phyloP scores from a whole-genome alignment of 2,113 vertebrate species.

The Glaucomys volans region DNA sequence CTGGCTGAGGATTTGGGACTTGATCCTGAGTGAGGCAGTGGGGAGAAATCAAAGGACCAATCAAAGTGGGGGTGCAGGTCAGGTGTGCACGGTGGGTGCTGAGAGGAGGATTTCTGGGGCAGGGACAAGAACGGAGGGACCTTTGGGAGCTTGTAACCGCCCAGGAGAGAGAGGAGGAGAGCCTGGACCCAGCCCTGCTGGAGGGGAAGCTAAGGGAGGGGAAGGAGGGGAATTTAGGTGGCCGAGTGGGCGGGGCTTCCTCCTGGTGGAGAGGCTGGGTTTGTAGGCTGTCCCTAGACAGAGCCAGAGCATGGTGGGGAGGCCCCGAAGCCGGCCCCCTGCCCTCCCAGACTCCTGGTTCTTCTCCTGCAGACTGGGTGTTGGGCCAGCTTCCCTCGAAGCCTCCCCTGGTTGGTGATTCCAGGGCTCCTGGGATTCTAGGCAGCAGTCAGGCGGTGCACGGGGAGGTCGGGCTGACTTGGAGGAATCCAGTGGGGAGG shows the following conservation, averaged over 20 bases:
- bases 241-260: neutral
- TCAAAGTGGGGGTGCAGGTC: neutral
- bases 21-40: neutral
- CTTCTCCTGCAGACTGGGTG: too few species aligned
- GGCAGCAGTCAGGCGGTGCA: neutral
- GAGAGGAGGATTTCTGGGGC: neutral
- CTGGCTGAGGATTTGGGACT: neutral
- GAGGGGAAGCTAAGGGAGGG: neutral
- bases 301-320: neutral
- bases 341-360: rapidly evolving
- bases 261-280: too few species aligned
- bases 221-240: neutral
- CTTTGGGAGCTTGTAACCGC: rapidly evolving
- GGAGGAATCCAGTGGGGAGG: too few species aligned
- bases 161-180: neutral
- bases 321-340: neutral
- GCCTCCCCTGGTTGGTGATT: neutral
- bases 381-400: neutral
- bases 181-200: neutral
- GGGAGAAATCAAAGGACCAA: too few species aligned
- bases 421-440: neutral
- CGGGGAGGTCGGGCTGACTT: rapidly evolving
- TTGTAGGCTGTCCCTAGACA: too few species aligned
- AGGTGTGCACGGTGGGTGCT: neutral
- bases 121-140: neutral